Percentiles rank a stretch among this genome's conserved stretches.
Conservation (phyloP, 1,140 invertebrate genomes). For the Neodiprion lecontei region DNA sequence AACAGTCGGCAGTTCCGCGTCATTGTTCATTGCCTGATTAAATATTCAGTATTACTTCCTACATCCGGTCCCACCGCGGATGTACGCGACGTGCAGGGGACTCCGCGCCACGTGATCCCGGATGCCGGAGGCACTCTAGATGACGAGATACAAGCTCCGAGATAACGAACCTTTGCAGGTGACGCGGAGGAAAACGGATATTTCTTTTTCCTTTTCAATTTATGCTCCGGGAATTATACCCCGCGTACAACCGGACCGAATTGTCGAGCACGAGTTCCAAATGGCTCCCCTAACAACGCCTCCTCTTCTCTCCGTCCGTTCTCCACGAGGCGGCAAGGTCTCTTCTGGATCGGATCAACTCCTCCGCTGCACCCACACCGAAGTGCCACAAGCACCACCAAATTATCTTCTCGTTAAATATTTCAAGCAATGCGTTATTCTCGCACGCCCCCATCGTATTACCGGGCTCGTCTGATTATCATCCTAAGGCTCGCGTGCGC, state of each 20-base stretch:
- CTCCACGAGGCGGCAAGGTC: too few species aligned
- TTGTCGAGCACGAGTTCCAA: too few species aligned
- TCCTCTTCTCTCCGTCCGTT: too few species aligned
- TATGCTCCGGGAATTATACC: too few species aligned
- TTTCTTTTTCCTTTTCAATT: too few species aligned
- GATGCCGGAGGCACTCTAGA: slow-evolving; percentile 11
- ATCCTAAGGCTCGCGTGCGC: slow-evolving; percentile 38
- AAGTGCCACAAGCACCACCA: slow-evolving; percentile 35
- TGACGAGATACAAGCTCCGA: too few species aligned
- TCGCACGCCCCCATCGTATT: slow-evolving; percentile 49
- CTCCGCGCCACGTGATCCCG: slow-evolving; percentile 37
- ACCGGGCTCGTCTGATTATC: slow-evolving; percentile 50
- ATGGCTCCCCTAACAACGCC: too few species aligned
- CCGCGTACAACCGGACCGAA: too few species aligned
- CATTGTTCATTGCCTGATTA: slow-evolving; percentile 51
- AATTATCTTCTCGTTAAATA: slow-evolving; percentile 57
- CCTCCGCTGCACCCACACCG: slow-evolving; percentile 29
- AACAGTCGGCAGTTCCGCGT: slow-evolving; percentile 43
- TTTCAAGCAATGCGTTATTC: slow-evolving; percentile 51
- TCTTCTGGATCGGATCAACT: not conserved
- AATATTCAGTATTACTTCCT: slow-evolving; percentile 51
- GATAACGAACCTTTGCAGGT: slow-evolving; percentile 14
- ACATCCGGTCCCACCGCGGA: slow-evolving; percentile 43
- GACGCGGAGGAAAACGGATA: too few species aligned
- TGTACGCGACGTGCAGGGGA: slow-evolving; percentile 40